phyloP scores from a whole-genome alignment of 2,888 invertebrate species.

The Palloptera scutellata region DNA sequence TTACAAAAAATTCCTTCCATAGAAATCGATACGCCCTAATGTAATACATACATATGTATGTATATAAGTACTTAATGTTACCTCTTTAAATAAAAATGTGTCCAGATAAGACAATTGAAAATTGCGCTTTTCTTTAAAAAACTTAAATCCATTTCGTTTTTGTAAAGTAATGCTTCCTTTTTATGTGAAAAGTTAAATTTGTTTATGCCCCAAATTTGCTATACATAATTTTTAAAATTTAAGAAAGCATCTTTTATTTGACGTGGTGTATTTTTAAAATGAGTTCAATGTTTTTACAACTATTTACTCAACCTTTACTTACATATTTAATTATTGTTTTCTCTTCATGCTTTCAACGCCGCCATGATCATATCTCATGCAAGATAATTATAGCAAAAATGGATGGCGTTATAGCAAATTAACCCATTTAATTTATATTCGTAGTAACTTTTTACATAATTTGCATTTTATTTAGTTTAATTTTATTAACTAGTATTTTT shows the following conservation, averaged over 20 bases:
- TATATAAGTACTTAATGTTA: too few relatives aligned
- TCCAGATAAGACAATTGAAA: too few relatives aligned
- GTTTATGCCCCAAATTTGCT: too few relatives aligned
- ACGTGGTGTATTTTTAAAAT: slow-evolving; percentile 14
- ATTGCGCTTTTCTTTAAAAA: too few relatives aligned
- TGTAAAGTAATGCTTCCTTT: too few relatives aligned
- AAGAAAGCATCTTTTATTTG: neutral
- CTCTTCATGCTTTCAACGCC: slow-evolving; percentile 19
- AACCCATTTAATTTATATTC: slow-evolving; percentile 20
- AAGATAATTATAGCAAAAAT: slow-evolving; percentile 13
- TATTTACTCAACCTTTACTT: slow-evolving; percentile 3
- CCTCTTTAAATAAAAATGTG: too few relatives aligned
- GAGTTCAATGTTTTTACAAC: slow-evolving; percentile 19
- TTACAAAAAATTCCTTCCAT: too few relatives aligned
- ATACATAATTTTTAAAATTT: too few relatives aligned
- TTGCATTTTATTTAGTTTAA: neutral
- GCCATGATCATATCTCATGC: neutral
- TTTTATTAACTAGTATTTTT: neutral
- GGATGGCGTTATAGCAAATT: slow-evolving; percentile 17
- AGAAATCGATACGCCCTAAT: too few relatives aligned
- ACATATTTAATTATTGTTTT: slow-evolving; percentile 24
- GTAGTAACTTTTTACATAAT: slow-evolving; percentile 9
- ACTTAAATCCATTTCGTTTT: too few relatives aligned
- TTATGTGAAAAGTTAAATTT: too few relatives aligned
- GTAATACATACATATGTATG: too few relatives aligned